Conservation (phyloP, 2,888 invertebrate genomes). For the Leucania comma region DNA sequence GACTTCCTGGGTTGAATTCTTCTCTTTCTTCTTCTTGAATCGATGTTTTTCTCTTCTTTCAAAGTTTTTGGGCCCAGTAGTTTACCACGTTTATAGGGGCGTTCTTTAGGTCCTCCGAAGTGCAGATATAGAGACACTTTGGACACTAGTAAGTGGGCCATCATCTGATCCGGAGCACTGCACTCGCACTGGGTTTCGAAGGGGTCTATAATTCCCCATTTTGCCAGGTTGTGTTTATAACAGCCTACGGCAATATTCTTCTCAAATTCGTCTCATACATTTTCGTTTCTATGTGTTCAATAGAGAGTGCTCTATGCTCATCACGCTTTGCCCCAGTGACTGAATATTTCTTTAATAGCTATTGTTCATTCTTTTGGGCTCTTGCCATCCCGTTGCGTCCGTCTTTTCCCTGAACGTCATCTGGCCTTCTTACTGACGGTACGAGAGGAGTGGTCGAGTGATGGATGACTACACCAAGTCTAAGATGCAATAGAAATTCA, state of each 20-base stretch:
- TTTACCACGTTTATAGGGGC: too few relatives aligned
- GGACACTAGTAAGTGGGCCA: too few relatives aligned
- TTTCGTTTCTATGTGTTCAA: not conserved
- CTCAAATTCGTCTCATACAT: not conserved
- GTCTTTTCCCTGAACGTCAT: slow-evolving; percentile 23
- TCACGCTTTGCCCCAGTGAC: not conserved
- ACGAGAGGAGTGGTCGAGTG: slow-evolving; percentile 16
- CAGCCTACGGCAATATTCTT: not conserved
- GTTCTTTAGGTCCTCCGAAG: too few relatives aligned
- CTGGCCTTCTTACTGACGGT: slow-evolving; percentile 6
- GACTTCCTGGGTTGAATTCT: too few relatives aligned
- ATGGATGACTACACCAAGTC: slow-evolving; percentile 8
- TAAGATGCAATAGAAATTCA: not conserved
- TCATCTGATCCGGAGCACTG: too few relatives aligned
- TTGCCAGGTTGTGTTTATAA: too few relatives aligned
- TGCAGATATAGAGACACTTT: too few relatives aligned
- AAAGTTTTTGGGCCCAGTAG: too few relatives aligned
- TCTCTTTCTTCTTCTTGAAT: too few relatives aligned
- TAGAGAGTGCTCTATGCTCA: not conserved
- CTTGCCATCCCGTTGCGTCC: slow-evolving; percentile 39
- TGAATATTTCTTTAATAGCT: not conserved
- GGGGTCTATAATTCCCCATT: too few relatives aligned
- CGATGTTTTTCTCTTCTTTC: too few relatives aligned
- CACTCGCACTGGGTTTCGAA: too few relatives aligned
- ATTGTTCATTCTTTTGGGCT: slow-evolving; percentile 25